phyloP scores from a whole-genome alignment of 1,140 invertebrate genomes.

The Apocrypta bakeri region DNA sequence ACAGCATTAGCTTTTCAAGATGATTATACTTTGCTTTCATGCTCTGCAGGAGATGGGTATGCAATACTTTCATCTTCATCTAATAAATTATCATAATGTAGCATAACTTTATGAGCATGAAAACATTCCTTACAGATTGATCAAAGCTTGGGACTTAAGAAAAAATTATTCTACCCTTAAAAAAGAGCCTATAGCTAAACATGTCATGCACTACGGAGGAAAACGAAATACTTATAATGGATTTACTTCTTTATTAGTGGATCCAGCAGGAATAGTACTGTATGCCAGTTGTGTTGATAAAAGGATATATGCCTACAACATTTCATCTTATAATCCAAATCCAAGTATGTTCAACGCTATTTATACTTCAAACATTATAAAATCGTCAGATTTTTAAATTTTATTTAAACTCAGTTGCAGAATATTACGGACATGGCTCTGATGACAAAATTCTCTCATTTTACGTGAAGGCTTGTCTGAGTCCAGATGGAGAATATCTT shows the following conservation, averaged over 20 bases:
- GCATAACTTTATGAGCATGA: not conserved
- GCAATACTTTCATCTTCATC: constrained; percentile 19
- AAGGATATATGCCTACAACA: constrained; percentile 89
- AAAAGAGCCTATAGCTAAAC: constrained; percentile 81
- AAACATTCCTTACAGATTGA: constrained; percentile 71
- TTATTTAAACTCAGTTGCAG: constrained; percentile 61
- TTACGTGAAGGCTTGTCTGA: constrained; percentile 89
- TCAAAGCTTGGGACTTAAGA: constrained; percentile 92
- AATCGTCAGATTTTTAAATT: constrained; percentile 20
- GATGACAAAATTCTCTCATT: constrained; percentile 76
- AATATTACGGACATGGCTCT: constrained; percentile 81
- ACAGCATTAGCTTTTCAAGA: constrained; percentile 88
- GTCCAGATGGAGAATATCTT: constrained; percentile 86
- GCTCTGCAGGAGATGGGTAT: constrained; percentile 87
- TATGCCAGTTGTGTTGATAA: constrained; percentile 92
- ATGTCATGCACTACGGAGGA: constrained; percentile 82
- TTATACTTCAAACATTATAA: constrained; percentile 14
- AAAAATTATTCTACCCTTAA: constrained; percentile 85
- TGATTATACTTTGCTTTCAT: constrained; percentile 84
- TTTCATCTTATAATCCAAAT: constrained; percentile 80
- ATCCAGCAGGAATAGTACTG: constrained; percentile 80
- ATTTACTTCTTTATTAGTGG: constrained; percentile 86
- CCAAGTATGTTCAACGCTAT: constrained; percentile 73
- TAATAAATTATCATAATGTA: not conserved
- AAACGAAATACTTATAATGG: constrained; percentile 80